These are phyloP conservation scores for Dioctria rufipes DNA, from an alignment of 2,888 invertebrate genomes.

Conservation along the genomic window DNA sequence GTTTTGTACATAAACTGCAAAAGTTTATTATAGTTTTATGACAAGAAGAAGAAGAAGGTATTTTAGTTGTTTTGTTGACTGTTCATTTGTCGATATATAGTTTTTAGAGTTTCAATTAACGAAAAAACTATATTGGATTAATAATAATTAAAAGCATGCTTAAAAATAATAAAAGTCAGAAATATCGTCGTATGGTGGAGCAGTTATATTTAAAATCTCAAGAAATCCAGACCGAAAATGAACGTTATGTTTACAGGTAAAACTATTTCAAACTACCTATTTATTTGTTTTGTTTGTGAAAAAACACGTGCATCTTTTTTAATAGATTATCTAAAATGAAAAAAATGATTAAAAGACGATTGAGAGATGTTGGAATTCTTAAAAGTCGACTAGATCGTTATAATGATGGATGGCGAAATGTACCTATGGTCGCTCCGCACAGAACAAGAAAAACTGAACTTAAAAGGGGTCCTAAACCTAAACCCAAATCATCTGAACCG, in stretches of 20 bases:
- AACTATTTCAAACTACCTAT: neutral
- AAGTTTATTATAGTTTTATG: too few species aligned
- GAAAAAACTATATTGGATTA: neutral
- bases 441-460: slow-evolving; percentile 69
- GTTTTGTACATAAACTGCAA: too few species aligned
- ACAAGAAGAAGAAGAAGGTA: too few species aligned
- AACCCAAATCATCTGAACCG: slow-evolving; percentile 61
- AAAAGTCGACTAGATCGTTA: slow-evolving; percentile 68
- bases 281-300: neutral
- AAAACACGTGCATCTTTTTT: neutral
- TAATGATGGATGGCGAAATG: slow-evolving; percentile 68
- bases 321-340: slow-evolving; percentile 68
- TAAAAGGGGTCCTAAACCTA: slow-evolving; percentile 69
- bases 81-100: neutral
- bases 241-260: slow-evolving; percentile 68
- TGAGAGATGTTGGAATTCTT: slow-evolving; percentile 67
- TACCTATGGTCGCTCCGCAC: slow-evolving; percentile 68
- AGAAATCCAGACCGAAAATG: slow-evolving; percentile 69
- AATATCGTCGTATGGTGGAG: slow-evolving; percentile 67
- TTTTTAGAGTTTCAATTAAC: too few species aligned
- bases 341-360: slow-evolving; percentile 65
- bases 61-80: too few species aligned
- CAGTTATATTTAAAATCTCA: slow-evolving; percentile 67
- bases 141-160: neutral
- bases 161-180: slow-evolving; percentile 62